Percentiles rank a stretch among this genome's conserved stretches.
phyloP scores from a whole-genome alignment of 2,113 vertebrate species.

The Rhineura floridana region DNA sequence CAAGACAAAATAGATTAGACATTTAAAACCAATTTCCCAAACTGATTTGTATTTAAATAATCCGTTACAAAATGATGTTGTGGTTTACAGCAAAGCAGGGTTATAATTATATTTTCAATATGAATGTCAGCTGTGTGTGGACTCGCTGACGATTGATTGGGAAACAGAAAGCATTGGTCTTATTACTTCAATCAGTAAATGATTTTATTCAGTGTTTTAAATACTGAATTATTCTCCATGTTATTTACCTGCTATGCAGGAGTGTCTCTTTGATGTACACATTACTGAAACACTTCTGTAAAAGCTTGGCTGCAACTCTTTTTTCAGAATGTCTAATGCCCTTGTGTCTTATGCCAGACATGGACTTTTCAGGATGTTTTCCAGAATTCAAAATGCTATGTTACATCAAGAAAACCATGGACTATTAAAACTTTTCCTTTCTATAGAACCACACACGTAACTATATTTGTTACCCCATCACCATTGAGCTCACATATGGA shows the following conservation, averaged over 20 bases:
- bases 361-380: not conserved
- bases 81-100: conserved; percentile 55
- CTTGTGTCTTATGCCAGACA: not conserved
- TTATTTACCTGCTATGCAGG: conserved; percentile 36
- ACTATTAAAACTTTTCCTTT: not conserved
- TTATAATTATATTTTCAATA: conserved; percentile 71
- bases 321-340: conserved; percentile 21
- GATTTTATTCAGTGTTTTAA: conserved; percentile 58
- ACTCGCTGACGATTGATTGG: conserved; percentile 51
- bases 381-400: not conserved
- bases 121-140: conserved; percentile 56
- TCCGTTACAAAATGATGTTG: conserved; percentile 65
- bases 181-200: conserved; percentile 59
- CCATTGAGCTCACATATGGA: not conserved
- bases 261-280: conserved; percentile 44
- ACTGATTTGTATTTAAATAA: conserved; percentile 71
- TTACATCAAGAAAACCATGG: not conserved
- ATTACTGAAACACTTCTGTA: conserved; percentile 13
- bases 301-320: conserved; percentile 28
- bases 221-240: conserved; percentile 67
- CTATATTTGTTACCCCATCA: not conserved
- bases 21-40: conserved; percentile 74
- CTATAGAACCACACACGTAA: not conserved
- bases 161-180: conserved; percentile 53
- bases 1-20: conserved; percentile 68